Evolutionary conservation across 2,888 invertebrate genomes (phyloP), one percentile per base, ranked within the genome.

Genomic region (Chymomyza amoena): DNA sequence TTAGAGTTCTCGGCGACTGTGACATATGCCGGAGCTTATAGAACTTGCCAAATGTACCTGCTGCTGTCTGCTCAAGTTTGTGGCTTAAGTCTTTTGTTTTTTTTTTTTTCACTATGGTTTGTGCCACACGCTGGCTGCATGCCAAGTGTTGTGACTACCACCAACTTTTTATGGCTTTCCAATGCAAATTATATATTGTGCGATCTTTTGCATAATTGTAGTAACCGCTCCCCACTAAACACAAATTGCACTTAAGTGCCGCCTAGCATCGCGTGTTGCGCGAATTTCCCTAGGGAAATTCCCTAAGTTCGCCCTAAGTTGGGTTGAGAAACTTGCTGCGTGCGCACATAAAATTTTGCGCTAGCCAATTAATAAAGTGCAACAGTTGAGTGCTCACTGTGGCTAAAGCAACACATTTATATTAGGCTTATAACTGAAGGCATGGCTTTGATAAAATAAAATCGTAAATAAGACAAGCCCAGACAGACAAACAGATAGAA

Each of bases 21-120:
- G 78, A 81, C 78, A 81, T 65, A 72, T 75, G 70, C 57, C 61
- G 18, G 15, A n/a, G 57, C 57, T 67, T 62, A 68, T 62, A 68
- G 64, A 69, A 62, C 32, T n/a, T 63, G n/a, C 61, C 45, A 54
- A 51, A 28, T 28, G 28, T 16, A 65, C 32, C 13, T 13, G 36
- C 18, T 16, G 62, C 25, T 25, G 25, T 51, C 18, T 32, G 64
- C 25, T 6, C 51, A 16, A 67, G 79, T 80, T 82, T 66, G 80
- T 73, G 57, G 76, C 77, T 62, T 76, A 66, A 83, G 80, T 83
- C 81, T 83, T 83, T 80, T 69, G 80, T 77, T 69, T 66, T 16
- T 59, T 13, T 28, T 57, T 25, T 64, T 25, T 25, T 25, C 25
- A 4, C 4, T 61, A 28, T 63, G 39, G 39, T 13, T 59, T 61